Conservation (phyloP, 2,888 invertebrate genomes). For the Drosophila algonquin region DNA sequence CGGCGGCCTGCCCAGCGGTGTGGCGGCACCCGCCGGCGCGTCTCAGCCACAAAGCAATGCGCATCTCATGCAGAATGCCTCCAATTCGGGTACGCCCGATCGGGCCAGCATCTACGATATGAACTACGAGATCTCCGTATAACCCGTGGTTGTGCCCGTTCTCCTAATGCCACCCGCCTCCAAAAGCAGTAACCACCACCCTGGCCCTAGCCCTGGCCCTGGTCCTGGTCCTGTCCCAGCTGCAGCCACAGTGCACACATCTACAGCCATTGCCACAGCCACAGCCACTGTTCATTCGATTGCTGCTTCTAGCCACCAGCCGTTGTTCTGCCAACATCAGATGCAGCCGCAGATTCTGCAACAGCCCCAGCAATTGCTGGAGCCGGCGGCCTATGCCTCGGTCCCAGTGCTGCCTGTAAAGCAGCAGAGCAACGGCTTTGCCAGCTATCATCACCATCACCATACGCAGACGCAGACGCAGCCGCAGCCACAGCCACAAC, state of each 20-base stretch:
- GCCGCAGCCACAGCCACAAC: constrained; percentile 49
- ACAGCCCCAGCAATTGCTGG: constrained; percentile 47
- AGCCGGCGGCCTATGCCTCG: constrained; percentile 77
- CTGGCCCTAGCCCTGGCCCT: too few relatives aligned
- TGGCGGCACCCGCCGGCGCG: neutral
- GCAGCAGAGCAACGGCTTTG: constrained; percentile 36
- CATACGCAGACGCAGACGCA: constrained; percentile 14
- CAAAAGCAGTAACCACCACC: neutral
- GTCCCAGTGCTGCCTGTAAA: constrained; percentile 72
- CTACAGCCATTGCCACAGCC: constrained; percentile 9
- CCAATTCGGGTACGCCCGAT: constrained; percentile 89
- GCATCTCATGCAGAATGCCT: constrained; percentile 52
- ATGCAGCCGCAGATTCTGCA: constrained; percentile 41
- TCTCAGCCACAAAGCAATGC: constrained; percentile 7
- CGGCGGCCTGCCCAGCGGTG: constrained; percentile 61
- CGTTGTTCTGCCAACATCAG: neutral
- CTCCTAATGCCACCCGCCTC: constrained; percentile 78
- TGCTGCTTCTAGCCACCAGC: neutral
- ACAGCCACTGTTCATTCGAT: constrained; percentile 10
- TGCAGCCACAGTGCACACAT: constrained; percentile 8
- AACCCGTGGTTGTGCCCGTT: constrained; percentile 85
- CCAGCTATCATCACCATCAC: constrained; percentile 32
- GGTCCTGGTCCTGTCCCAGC: constrained; percentile 1
- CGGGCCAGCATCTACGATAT: constrained; percentile 96
- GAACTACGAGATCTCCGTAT: constrained; percentile 98